These are phyloP conservation scores for Bos javanicus DNA, from an alignment of 2,113 vertebrate genomes.

Conservation along the genomic window DNA sequence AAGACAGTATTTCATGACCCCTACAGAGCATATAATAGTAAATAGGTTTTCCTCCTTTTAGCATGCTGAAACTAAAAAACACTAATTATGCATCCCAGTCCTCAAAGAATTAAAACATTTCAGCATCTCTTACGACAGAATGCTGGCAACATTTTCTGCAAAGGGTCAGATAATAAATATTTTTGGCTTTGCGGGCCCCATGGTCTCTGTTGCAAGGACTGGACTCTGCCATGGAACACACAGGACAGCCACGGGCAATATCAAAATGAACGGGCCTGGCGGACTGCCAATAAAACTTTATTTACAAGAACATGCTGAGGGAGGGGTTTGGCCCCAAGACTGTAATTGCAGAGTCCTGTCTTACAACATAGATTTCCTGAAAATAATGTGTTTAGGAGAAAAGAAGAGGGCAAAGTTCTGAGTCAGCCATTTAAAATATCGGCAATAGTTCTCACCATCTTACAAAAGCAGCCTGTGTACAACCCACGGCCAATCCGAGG, in stretches of 20 bases:
- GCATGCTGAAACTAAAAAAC: background rate
- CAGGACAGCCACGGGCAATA: background rate
- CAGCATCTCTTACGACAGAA: background rate
- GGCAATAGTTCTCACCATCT: fast-evolving
- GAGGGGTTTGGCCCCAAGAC: background rate
- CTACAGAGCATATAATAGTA: too few species aligned
- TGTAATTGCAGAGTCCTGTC: background rate
- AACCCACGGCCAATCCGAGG: fast-evolving
- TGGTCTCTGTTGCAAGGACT: background rate
- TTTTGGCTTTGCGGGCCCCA: background rate
- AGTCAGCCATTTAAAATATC: background rate
- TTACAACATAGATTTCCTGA: slow-evolving; percentile 55
- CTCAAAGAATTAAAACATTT: slow-evolving; percentile 17
- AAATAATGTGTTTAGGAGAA: slow-evolving; percentile 2
- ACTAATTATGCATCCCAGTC: background rate
- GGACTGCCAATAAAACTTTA: slow-evolving; percentile 63
- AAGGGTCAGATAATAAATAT: slow-evolving; percentile 50
- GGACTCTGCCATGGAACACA: background rate
- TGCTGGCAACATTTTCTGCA: background rate
- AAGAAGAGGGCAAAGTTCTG: slow-evolving; percentile 1
- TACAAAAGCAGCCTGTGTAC: background rate
- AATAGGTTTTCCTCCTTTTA: background rate
- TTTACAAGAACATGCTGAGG: slow-evolving; percentile 37
- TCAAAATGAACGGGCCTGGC: background rate
- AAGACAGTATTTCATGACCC: background rate